Evolutionary conservation across 2,888 invertebrate genomes (phyloP), one percentile per base, ranked within the genome.

Genomic region (Lochmaea capreae): DNA sequence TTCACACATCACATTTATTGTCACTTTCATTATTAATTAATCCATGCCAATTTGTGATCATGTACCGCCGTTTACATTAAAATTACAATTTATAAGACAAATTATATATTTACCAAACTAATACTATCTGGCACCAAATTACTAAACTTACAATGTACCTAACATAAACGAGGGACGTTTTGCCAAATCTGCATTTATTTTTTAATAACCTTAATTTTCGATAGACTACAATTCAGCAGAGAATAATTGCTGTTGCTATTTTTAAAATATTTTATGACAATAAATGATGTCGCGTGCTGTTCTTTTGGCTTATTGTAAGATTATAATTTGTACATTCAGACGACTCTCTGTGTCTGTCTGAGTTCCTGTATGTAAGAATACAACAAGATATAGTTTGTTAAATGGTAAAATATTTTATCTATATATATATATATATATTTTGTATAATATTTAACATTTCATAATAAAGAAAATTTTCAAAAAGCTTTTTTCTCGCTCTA

Each of bases 381-480:
- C 39, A 39, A 54, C 52, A 54, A 49, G 43, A 33, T 67, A 22
- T 67, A 49, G 54, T 71, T 71, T 76, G 72, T 63, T 68, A 59
- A 63, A 71, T 66, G 33, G 10, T 71, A 33, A 57, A 67, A 46
- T 71, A 52, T 61, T 69, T 39, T 65, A 58, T 57, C n/a, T 57
- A 46, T 18, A 11, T 39, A 58, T 65, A 58, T 57, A 12, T 57
- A 46, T 18, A 11, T 39, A 58, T 57, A 58, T 72, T 72, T 72
- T 75, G 65, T 75, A 73, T 54, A 54, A 54, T 74, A 58, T 72
- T 54, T 67, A 59, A 71, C 59, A 74, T 71, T 67, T 63, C 22
- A 39, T 68, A 70, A 69, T 33, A 59, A 70, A 70, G 18, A 62
- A 69, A 62, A 61, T 61, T 33, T 9, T 39, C 16, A 16, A 49